Base-by-base conservation (phyloP, 37 sponge, comb jelly and placozoan genomes). In the Lycopodina hypogea region DNA sequence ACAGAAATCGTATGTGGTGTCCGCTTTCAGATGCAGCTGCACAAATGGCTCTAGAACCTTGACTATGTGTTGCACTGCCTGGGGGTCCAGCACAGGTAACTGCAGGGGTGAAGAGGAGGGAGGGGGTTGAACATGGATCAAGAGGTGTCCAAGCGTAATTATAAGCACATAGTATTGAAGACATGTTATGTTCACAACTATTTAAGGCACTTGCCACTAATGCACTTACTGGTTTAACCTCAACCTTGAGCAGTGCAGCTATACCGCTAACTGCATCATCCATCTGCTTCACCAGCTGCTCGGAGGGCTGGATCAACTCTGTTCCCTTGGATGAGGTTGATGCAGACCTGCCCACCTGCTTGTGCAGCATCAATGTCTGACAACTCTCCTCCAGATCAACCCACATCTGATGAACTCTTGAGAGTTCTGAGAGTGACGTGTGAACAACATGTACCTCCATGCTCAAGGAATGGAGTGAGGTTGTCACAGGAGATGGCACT, bases 1-100 rank as follows among this genome's bases (percentile, higher is more conserved):
- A 60, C 75, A 76, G 84, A 83, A 83, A 59, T 45, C 30, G 70
- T 51, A 83, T 1, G 45, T 38, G 1, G 68, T 69, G 48, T 45
- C 48, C 9, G 36, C 84, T 76, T 41, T 69, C 65, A 14, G 67
- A 68, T 29, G 45, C 37, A 53, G 59, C 56, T 17, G 56, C 14
- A 33, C 30, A 41, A 69, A 76, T 28, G 84, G 77, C 21, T 56
- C 57, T 36, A 83, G 53, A 21, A 35, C 33, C 39, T 33, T 42
- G 3, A 32, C 59, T 0, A 83, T 30, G 11, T 37, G n/a, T 0
- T 26, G 37, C 41, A 83, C 84, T 30, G 29, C 56, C 28, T 76
- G 77, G 3, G 38, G 69, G 23, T 83, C 84, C 29, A 83, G 45
- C 35, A 18, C 32, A 26, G 84, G 84, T 12, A 76, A 26, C 70